phyloP scores from a whole-genome alignment of 2,797 vertebrate species.

The Crocodylus rhombifer region DNA sequence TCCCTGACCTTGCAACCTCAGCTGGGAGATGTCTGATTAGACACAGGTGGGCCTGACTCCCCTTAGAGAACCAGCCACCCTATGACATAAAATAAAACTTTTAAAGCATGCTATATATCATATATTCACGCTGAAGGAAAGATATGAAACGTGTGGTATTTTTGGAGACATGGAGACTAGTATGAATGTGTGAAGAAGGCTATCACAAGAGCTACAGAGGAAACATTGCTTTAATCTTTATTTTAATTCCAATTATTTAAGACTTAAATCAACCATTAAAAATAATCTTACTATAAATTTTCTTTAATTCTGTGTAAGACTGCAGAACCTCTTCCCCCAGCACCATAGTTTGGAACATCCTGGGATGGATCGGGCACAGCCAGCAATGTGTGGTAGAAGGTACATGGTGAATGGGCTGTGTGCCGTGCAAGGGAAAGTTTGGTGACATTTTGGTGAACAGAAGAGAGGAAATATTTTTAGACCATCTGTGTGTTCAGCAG shows the following conservation, averaged over 20 bases:
- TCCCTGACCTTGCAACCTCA: not conserved
- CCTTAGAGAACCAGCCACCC: not conserved
- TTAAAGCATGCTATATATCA: not conserved
- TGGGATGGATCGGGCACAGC: not conserved
- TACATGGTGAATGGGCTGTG: not conserved
- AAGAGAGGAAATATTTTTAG: slow-evolving; percentile 14
- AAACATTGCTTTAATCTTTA: slow-evolving; percentile 31
- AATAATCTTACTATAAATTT: not conserved
- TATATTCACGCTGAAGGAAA: not conserved
- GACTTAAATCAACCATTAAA: not conserved
- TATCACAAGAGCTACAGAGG: slow-evolving; percentile 22
- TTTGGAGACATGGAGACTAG: not conserved
- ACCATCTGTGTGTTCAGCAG: not conserved
- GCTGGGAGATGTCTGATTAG: not conserved
- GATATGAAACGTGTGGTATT: not conserved
- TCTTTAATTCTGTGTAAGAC: not conserved
- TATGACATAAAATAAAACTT: not conserved
- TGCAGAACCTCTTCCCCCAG: not conserved
- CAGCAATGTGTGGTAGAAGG: rapidly evolving
- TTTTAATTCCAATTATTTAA: not conserved
- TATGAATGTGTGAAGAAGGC: not conserved
- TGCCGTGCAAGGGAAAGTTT: rapidly evolving
- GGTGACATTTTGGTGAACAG: not conserved
- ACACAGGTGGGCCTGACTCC: not conserved
- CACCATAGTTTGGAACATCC: not conserved